Conservation (phyloP, 2,797 vertebrate genomes). For the Monodelphis domestica region DNA sequence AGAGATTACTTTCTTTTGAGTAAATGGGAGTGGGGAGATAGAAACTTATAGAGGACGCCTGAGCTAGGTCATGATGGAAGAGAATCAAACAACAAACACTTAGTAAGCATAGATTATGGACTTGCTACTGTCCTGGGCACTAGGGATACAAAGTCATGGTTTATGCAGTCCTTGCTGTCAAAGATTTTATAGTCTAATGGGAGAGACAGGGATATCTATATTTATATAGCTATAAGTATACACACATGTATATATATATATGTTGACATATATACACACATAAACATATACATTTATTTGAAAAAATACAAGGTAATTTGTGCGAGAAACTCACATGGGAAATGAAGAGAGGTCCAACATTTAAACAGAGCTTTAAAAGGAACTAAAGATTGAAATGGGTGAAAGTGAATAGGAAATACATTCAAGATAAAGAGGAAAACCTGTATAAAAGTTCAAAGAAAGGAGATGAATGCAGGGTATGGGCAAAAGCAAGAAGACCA, state of each 20-base stretch:
- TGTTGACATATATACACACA: not conserved
- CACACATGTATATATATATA: not conserved
- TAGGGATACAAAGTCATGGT: not conserved
- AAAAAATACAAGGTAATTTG: not conserved
- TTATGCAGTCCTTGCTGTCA: not conserved
- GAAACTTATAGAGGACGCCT: not conserved
- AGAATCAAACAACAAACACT: not conserved
- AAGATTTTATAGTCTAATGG: too few species aligned
- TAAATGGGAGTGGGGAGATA: not conserved
- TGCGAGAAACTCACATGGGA: not conserved
- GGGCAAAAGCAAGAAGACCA: not conserved
- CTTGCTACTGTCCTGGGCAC: not conserved
- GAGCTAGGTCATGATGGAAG: not conserved
- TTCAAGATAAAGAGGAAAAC: not conserved
- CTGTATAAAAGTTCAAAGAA: not conserved
- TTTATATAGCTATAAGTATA: too few species aligned
- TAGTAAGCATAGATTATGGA: not conserved
- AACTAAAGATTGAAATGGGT: not conserved
- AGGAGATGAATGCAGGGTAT: not conserved
- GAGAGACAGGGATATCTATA: too few species aligned
- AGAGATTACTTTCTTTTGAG: not conserved
- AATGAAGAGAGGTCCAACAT: not conserved
- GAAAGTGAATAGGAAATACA: not conserved
- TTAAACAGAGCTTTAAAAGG: not conserved
- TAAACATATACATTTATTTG: not conserved